Conservation (phyloP, 2,113 vertebrate species). For the Prochilodus magdalenae region DNA sequence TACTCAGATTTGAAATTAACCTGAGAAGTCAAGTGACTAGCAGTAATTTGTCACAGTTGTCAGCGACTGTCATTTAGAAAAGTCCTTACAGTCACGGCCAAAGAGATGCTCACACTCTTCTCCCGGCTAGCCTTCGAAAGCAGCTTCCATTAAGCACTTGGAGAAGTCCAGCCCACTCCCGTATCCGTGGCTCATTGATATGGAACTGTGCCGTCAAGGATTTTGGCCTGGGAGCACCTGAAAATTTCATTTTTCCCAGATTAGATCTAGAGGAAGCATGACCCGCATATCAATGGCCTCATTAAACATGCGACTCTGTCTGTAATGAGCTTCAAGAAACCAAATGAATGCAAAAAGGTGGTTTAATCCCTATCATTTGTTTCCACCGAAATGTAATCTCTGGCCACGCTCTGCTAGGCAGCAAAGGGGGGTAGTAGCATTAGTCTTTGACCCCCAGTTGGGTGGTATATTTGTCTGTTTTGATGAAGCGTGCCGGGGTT, state of each 20-base stretch:
- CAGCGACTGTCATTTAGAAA: no score
- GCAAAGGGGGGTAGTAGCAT: slow-evolving; percentile 51
- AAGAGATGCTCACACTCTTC: not conserved
- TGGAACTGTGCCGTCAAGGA: slow-evolving; percentile 24
- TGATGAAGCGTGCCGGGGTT: not conserved
- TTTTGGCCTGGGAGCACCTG: slow-evolving; percentile 25
- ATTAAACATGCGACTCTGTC: slow-evolving; percentile 9
- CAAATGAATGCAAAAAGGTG: slow-evolving; percentile 12
- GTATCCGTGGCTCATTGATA: slow-evolving; percentile 50
- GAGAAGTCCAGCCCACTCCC: slow-evolving; percentile 5
- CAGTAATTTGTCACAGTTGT: no score
- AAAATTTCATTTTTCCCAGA: slow-evolving; percentile 40
- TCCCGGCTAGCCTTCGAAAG: not conserved
- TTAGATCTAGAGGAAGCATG: slow-evolving; percentile 19
- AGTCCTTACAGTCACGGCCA: no score
- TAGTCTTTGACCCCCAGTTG: slow-evolving; percentile 50
- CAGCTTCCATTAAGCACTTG: not conserved
- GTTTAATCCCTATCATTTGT: slow-evolving; percentile 31
- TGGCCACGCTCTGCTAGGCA: not conserved
- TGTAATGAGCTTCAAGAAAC: slow-evolving; percentile 36
- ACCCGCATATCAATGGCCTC: slow-evolving; percentile 35
- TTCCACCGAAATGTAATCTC: slow-evolving; percentile 38
- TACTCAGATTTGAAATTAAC: no score
- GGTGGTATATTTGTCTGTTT: slow-evolving; percentile 47
- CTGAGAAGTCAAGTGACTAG: no score